Percentiles rank a stretch among this genome's conserved stretches.
These are phyloP conservation scores for Peromyscus aztecus DNA, from an alignment of 2,797 vertebrate species.

Conservation along the genomic window DNA sequence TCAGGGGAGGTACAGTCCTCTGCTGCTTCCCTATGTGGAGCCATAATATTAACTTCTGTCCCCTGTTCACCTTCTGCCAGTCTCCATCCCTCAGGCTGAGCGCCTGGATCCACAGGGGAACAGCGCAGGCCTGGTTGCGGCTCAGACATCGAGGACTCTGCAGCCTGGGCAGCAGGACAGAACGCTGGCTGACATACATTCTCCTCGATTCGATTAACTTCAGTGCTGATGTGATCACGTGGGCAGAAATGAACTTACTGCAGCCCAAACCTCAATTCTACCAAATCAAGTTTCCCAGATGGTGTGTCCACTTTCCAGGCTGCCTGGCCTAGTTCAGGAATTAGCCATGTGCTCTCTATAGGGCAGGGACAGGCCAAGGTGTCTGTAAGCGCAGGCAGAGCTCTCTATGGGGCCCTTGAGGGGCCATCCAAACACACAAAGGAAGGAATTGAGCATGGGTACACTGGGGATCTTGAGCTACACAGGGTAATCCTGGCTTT, in stretches of 20 bases:
- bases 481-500: not conserved
- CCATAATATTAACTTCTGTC: accelerated
- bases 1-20: accelerated
- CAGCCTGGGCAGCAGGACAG: not conserved
- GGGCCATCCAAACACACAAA: not conserved
- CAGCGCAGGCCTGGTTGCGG: accelerated
- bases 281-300: conserved; percentile 31
- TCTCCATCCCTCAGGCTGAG: accelerated
- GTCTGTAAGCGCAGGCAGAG: not conserved
- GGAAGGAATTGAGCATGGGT: too few relatives aligned
- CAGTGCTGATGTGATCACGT: not conserved
- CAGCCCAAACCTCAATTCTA: not conserved
- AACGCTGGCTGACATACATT: accelerated
- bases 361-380: not conserved
- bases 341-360: not conserved
- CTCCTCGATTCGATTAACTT: not conserved
- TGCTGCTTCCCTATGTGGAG: accelerated
- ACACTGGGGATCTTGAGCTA: not conserved
- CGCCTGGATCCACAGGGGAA: accelerated
- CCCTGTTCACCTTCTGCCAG: accelerated
- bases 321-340: not conserved
- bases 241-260: not conserved
- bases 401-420: accelerated
- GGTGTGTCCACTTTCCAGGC: accelerated
- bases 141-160: accelerated